Percentiles rank a stretch among this genome's conserved stretches.
Evolutionary conservation across 2,113 vertebrate genomes (phyloP).

Genomic region (Chaenocephalus aceratus): DNA sequence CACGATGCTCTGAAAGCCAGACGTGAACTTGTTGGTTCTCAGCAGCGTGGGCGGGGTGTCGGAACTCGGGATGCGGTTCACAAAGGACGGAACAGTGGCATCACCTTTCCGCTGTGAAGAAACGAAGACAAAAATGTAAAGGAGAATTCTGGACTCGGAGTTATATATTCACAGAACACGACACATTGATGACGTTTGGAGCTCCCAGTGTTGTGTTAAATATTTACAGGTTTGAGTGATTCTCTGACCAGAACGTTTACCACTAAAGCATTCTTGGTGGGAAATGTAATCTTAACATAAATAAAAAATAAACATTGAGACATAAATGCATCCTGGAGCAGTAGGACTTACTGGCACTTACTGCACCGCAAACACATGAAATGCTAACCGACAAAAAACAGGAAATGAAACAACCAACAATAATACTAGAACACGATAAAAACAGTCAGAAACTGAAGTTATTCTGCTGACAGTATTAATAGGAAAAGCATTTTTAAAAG

Average conservation of each 20-base stretch:
- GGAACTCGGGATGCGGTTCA: conserved; percentile 93
- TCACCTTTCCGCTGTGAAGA: conserved; percentile 90
- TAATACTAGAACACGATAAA: not conserved
- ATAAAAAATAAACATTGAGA: not conserved
- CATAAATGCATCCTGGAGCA: not conserved
- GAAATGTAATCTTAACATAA: not conserved
- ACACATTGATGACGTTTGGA: not conserved
- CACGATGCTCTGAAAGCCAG: conserved; percentile 96
- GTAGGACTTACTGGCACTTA: not conserved
- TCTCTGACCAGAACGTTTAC: not conserved
- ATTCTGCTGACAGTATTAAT: too few species aligned
- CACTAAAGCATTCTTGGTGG: not conserved
- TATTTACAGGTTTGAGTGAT: not conserved
- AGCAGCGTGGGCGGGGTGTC: conserved; percentile 92
- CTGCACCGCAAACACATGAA: not conserved
- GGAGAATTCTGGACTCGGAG: not conserved
- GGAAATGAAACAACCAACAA: not conserved
- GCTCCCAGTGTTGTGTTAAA: not conserved
- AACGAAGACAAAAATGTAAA: conserved; percentile 16
- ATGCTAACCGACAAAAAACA: not conserved
- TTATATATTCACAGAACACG: not conserved
- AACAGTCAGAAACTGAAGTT: not conserved
- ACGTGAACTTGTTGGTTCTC: conserved; percentile 96
- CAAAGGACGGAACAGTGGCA: conserved; percentile 92
- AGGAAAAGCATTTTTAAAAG: too few species aligned